These are phyloP conservation scores for Drosophila subpulchrella DNA, from an alignment of 1,140 invertebrate species.

Conservation along the genomic window DNA sequence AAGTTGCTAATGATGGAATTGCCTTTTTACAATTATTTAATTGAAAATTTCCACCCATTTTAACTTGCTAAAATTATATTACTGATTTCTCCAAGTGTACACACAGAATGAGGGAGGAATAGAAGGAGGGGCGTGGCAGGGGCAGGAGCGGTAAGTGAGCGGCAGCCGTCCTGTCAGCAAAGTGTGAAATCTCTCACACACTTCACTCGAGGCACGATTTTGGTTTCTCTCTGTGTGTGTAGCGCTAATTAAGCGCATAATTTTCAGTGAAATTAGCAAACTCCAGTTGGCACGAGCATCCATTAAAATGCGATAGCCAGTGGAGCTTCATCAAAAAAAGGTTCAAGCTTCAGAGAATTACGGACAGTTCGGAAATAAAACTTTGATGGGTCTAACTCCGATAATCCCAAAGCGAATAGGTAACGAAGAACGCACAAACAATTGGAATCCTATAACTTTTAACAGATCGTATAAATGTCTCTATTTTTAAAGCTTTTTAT, in stretches of 20 bases:
- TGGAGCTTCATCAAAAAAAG: background rate
- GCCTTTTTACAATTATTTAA: no score
- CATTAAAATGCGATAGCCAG: slow-evolving; percentile 20
- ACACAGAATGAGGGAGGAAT: background rate
- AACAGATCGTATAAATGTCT: no score
- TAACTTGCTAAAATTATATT: background rate
- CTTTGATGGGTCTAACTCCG: background rate
- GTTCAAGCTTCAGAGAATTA: background rate
- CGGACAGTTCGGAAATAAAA: background rate
- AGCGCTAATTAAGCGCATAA: slow-evolving; percentile 74
- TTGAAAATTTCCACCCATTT: background rate
- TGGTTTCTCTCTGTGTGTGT: slow-evolving; percentile 9
- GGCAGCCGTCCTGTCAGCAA: slow-evolving; percentile 46
- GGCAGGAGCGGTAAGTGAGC: slow-evolving; percentile 4
- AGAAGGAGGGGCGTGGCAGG: background rate
- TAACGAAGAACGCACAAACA: no score
- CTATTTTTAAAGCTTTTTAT: no score
- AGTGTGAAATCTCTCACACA: slow-evolving; percentile 74
- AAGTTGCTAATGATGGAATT: no score
- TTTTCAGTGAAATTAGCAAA: slow-evolving; percentile 56
- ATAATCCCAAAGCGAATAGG: background rate
- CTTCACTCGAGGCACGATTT: slow-evolving; percentile 39
- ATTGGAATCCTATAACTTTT: no score
- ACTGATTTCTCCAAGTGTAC: slow-evolving; percentile 5
- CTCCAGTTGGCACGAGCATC: slow-evolving; percentile 48